phyloP scores from a whole-genome alignment of 2,888 invertebrate species.

The Panopea generosa region DNA sequence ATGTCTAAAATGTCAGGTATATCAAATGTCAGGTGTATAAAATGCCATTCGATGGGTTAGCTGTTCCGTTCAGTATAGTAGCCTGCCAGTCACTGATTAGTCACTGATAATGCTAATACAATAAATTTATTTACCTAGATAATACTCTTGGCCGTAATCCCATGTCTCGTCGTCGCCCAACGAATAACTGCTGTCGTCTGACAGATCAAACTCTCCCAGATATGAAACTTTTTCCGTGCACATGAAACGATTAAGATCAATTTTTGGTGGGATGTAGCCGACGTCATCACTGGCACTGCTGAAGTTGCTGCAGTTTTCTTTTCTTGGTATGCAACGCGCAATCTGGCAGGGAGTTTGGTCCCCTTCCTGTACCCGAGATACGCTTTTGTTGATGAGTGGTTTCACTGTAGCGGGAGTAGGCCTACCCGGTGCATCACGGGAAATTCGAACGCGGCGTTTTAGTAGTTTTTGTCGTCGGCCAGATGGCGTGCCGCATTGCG shows the following conservation, averaged over 20 bases:
- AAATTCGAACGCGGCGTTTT: neutral
- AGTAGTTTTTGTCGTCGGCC: neutral
- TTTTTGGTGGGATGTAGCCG: slow-evolving; percentile 5
- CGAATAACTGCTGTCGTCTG: slow-evolving; percentile 43
- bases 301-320: slow-evolving; percentile 36
- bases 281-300: slow-evolving; percentile 55
- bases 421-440: neutral
- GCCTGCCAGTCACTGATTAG: no score
- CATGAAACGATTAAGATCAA: slow-evolving; percentile 50
- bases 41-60: no score
- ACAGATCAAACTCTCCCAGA: slow-evolving; percentile 51
- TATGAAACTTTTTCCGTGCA: slow-evolving; percentile 61
- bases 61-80: no score
- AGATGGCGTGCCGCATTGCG: neutral
- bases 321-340: slow-evolving; percentile 18
- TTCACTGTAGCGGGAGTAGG: neutral
- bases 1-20: no score
- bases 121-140: slow-evolving; percentile 47
- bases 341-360: neutral
- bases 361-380: neutral
- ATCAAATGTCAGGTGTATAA: no score
- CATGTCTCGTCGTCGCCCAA: slow-evolving; percentile 11
- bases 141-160: slow-evolving; percentile 45
- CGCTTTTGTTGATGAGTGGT: neutral
- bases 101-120: no score